These are phyloP conservation scores for Cabera pusaria DNA, from an alignment of 2,888 invertebrate genomes.

Conservation along the genomic window DNA sequence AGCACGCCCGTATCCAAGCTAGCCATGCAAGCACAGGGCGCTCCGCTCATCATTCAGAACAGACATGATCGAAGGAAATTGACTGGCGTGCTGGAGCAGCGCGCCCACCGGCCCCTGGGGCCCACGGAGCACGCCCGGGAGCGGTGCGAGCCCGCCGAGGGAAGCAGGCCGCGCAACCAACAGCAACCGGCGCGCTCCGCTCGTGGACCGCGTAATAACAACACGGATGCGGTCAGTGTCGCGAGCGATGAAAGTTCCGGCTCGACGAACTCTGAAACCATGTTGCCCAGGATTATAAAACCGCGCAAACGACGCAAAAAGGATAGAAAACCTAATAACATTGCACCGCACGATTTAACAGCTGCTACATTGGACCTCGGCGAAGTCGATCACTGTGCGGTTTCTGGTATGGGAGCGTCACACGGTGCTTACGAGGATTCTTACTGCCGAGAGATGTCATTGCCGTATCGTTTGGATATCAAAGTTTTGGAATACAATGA, in stretches of 20 bases:
- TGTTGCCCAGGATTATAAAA: slow-evolving; percentile 94
- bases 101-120: slow-evolving; percentile 60
- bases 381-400: slow-evolving; percentile 73
- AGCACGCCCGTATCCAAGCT: slow-evolving; percentile 87
- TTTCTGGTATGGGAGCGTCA: slow-evolving; percentile 56
- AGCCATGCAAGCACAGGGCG: slow-evolving; percentile 93
- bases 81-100: slow-evolving; percentile 66
- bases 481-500: slow-evolving; percentile 74
- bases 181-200: slow-evolving; percentile 68
- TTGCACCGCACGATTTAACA: slow-evolving; percentile 71
- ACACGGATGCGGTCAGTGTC: slow-evolving; percentile 88
- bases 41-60: slow-evolving; percentile 90
- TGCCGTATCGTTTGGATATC: slow-evolving; percentile 72
- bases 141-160: slow-evolving; percentile 64
- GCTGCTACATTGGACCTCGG: slow-evolving; percentile 65
- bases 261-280: slow-evolving; percentile 86
- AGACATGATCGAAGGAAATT: slow-evolving; percentile 82
- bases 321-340: slow-evolving; percentile 89
- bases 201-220: slow-evolving; percentile 74
- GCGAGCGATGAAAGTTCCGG: slow-evolving; percentile 91
- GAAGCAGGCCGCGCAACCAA: slow-evolving; percentile 68
- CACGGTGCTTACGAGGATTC: slow-evolving; percentile 76
- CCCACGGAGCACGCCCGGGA: slow-evolving; percentile 62
- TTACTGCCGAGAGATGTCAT: slow-evolving; percentile 75
- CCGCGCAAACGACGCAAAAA: slow-evolving; percentile 95